phyloP scores from a whole-genome alignment of 2,797 vertebrate genomes.

The Sebastes vulpes region DNA sequence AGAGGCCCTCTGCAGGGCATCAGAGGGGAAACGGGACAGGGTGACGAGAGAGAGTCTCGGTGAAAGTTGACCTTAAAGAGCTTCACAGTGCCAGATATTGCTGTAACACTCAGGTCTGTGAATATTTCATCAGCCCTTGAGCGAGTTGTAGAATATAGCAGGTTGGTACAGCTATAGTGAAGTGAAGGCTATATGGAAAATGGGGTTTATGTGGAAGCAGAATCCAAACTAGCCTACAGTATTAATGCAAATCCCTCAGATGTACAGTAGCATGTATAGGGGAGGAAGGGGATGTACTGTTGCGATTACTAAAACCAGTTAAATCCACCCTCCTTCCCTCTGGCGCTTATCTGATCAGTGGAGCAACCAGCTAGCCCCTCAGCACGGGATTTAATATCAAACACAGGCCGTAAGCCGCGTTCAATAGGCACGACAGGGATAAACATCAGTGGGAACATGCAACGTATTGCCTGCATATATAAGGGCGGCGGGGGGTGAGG shows the following conservation, averaged over 20 bases:
- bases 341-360: conserved; percentile 79
- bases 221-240: conserved; percentile 34
- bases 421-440: conserved; percentile 71
- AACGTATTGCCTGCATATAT: conserved; percentile 17
- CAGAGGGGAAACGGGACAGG: conserved; percentile 49
- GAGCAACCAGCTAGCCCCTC: conserved; percentile 53
- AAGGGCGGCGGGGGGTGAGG: conserved; percentile 27
- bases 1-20: conserved; percentile 61
- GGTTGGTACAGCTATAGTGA: conserved; percentile 18
- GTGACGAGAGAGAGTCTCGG: conserved; percentile 36
- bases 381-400: conserved; percentile 74
- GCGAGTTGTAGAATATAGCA: conserved; percentile 47
- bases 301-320: conserved; percentile 75
- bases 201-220: not conserved
- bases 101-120: conserved; percentile 64
- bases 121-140: conserved; percentile 72
- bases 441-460: conserved; percentile 61
- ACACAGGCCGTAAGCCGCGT: conserved; percentile 60
- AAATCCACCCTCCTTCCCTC: conserved; percentile 65
- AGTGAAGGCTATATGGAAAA: conserved; percentile 15
- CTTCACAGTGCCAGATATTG: conserved; percentile 58
- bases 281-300: conserved; percentile 20
- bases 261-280: conserved; percentile 38
- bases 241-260: conserved; percentile 61
- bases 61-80: conserved; percentile 74